Conservation (phyloP, 2,113 vertebrate genomes). For the Rhineura floridana region DNA sequence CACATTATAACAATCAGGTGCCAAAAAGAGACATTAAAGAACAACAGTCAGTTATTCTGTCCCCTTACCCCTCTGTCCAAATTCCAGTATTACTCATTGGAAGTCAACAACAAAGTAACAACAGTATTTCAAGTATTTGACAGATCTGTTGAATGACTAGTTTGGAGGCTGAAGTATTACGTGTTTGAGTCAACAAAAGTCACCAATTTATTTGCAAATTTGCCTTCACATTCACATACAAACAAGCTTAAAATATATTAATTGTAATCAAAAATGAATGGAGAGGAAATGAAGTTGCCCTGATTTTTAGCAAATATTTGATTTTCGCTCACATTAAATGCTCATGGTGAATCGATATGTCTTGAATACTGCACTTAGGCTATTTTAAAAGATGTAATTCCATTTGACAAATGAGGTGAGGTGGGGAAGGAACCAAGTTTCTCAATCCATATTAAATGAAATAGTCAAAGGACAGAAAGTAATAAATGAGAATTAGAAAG, state of each 20-base stretch:
- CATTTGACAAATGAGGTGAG: not conserved
- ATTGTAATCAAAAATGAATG: not conserved
- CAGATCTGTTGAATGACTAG: not conserved
- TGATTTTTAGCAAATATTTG: not conserved
- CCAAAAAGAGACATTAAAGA: not conserved
- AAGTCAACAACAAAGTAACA: not conserved
- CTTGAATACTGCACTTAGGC: too few relatives aligned
- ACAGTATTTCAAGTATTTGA: not conserved
- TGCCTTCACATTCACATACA: not conserved
- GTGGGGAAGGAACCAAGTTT: not conserved
- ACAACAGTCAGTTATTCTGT: not conserved
- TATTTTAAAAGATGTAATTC: not conserved
- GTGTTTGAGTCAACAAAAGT: not conserved
- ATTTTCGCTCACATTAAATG: not conserved
- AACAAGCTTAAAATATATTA: not conserved
- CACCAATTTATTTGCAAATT: not conserved
- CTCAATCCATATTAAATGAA: slow-evolving; percentile 15
- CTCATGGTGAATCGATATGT: not conserved
- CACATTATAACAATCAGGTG: not conserved
- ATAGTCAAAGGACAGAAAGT: not conserved
- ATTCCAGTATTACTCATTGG: not conserved
- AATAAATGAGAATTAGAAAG: slow-evolving; percentile 17
- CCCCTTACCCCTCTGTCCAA: not conserved
- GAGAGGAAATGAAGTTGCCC: not conserved
- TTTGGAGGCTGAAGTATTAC: not conserved